Evolutionary conservation across 1,140 invertebrate genomes (phyloP).

Genomic region (Ladona fulva): DNA sequence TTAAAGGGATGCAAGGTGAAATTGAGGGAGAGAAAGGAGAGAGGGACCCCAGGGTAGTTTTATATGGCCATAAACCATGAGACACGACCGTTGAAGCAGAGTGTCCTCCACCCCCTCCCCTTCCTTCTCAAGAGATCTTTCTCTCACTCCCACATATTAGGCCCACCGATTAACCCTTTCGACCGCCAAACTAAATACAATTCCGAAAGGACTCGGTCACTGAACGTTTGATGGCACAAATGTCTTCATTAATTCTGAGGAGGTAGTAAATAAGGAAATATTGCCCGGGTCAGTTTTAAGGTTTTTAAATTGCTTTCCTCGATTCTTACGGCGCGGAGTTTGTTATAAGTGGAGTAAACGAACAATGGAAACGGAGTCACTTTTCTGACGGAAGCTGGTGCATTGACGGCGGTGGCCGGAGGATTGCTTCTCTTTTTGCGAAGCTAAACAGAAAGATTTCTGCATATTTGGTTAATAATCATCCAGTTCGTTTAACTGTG

Average conservation of each 20-base stretch:
- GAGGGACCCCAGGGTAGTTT: neutral
- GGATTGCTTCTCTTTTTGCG: no score
- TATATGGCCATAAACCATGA: slow-evolving; percentile 3
- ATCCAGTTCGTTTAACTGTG: no score
- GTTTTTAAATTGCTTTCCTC: neutral
- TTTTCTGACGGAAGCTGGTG: no score
- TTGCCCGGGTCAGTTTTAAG: neutral
- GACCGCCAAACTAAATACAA: slow-evolving; percentile 9
- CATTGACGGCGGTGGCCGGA: no score
- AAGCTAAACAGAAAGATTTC: no score
- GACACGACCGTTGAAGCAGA: neutral
- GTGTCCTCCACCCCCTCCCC: neutral
- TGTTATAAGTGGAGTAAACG: no score
- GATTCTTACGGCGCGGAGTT: neutral
- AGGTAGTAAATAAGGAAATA: slow-evolving; percentile 1
- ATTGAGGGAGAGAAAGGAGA: neutral
- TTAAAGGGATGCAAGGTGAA: neutral
- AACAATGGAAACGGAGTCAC: no score
- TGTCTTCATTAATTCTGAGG: neutral
- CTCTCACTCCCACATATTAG: neutral
- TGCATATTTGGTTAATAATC: no score
- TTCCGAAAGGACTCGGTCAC: neutral
- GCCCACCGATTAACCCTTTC: slow-evolving; percentile 7
- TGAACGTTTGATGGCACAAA: neutral
- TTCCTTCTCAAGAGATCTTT: neutral